Base-by-base conservation (phyloP, 2,113 vertebrate genomes). In the Barbus barbus region DNA sequence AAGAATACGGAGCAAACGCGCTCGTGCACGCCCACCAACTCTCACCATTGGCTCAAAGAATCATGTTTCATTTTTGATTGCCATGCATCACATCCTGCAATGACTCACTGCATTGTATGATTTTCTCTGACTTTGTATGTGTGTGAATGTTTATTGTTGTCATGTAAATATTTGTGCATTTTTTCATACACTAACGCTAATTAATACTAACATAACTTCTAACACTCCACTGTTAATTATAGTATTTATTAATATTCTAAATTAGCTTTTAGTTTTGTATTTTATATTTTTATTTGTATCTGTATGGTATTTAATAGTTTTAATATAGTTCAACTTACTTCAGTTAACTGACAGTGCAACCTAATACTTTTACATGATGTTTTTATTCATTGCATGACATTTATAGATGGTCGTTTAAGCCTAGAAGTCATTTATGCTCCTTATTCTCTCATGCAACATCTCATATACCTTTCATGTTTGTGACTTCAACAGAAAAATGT, bases 21-120 rank as follows among this genome's bases (percentile, higher is more conserved):
- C 1, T 7, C 1, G 9, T 0, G 7, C 84, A 87, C 92, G 83
- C 92, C 92, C 22, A 2, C 12, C n/a, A n/a, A n/a, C 44, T 28
- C 4, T 9, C 6, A 13, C 80, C 9, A 86, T 82, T 85, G 81
- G 77, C 46, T 73, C 9, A 24, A 44, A 7, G 4, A 9, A 33
- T 20, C 61, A 73, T 81, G 48, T 9, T 13, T 86, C 71, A 71
- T 58, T 28, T 56, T 26, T 67, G 7, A 12, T 48, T 36, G 61
- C 9, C 9, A 33, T 53, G 80, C 73, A 58, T 48, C 69, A 80
- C 13, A 38, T 76, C 73, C 41, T 83, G 44, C 16, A 7, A 24
- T 44, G 58, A 85, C 75, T 53, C 58, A 65, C 26, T 65, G 18
- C 33, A 4, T 24, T 36, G 20, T n/a, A 38, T 3, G 33, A 2